Evolutionary conservation across 2,113 vertebrate species (phyloP).

Genomic region (Leptosomus discolor): DNA sequence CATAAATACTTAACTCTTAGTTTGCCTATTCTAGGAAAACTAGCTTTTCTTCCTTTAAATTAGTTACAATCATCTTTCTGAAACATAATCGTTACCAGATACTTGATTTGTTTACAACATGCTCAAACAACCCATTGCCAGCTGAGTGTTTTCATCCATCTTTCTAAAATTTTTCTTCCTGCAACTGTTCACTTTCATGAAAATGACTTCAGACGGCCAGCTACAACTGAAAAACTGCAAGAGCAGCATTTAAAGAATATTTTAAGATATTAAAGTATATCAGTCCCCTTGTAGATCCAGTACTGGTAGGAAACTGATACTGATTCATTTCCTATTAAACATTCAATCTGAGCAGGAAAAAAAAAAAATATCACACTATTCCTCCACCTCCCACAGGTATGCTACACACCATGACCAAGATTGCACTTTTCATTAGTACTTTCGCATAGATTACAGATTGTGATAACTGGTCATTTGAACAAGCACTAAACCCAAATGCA

Average conservation of each 20-base stretch:
- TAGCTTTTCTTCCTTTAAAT: not conserved
- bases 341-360: not conserved
- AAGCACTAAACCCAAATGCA: not conserved
- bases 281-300: not conserved
- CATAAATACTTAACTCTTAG: not conserved
- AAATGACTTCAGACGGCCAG: not conserved
- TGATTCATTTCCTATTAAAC: not conserved
- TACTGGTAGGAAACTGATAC: not conserved
- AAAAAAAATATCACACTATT: not conserved
- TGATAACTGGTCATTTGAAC: not conserved
- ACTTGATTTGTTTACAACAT: not conserved
- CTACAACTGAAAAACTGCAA: not conserved
- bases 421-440: not conserved
- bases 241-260: not conserved
- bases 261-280: not conserved
- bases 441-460: not conserved
- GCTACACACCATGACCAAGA: not conserved
- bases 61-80: not conserved
- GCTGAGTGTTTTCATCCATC: not conserved
- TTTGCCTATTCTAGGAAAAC: not conserved
- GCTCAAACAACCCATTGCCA: not conserved
- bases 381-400: not conserved
- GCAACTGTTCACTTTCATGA: not conserved
- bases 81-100: not conserved
- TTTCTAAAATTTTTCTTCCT: not conserved